These are phyloP conservation scores for Marmota flaviventris DNA, from an alignment of 2,113 vertebrate genomes.

Conservation along the genomic window DNA sequence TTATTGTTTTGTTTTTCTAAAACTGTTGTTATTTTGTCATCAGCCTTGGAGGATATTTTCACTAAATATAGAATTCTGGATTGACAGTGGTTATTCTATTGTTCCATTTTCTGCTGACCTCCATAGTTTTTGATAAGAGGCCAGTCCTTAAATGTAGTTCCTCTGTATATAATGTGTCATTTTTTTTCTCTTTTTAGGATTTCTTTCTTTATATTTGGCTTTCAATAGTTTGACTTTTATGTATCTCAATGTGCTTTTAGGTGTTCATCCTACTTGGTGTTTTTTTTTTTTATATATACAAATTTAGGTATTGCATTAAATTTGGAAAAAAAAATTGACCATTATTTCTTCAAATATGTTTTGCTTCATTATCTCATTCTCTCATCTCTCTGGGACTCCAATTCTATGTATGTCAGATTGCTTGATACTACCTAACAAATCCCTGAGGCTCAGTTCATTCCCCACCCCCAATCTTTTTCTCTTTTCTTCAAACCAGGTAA, in stretches of 20 bases:
- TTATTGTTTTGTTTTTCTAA: background rate
- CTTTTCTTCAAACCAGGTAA: background rate
- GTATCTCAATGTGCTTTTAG: background rate
- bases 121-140: background rate
- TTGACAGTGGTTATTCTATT: background rate
- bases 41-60: background rate
- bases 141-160: background rate
- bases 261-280: background rate
- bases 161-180: background rate
- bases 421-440: background rate
- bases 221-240: background rate
- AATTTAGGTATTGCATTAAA: background rate
- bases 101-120: background rate
- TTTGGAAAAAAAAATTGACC: background rate
- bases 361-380: background rate
- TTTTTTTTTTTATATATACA: background rate
- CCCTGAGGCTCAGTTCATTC: background rate
- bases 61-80: background rate
- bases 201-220: background rate
- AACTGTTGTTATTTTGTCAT: slow-evolving; percentile 40
- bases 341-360: background rate
- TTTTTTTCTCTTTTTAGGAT: background rate
- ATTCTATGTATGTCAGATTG: background rate
- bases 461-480: background rate
- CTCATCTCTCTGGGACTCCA: background rate